phyloP scores from a whole-genome alignment of 2,888 invertebrate genomes.

The Lasius fuliginosus region DNA sequence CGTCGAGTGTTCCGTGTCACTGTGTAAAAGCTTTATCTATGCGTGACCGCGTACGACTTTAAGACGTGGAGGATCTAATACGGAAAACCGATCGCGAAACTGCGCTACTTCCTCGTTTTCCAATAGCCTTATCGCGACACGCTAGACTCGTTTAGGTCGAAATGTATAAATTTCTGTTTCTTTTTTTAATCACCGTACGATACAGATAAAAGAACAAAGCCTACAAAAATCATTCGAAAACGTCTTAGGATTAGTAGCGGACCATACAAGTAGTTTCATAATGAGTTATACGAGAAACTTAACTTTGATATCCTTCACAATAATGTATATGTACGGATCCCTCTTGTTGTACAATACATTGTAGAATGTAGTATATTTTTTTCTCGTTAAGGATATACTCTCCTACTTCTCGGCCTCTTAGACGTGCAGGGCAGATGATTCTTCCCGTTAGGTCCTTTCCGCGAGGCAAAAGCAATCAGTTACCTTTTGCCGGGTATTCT shows the following conservation, averaged over 20 bases:
- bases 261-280: neutral
- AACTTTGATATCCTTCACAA: neutral
- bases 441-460: slow-evolving; percentile 74
- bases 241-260: neutral
- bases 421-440: slow-evolving; percentile 65
- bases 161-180: slow-evolving; percentile 54
- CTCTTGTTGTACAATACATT: neutral
- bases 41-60: slow-evolving; percentile 41
- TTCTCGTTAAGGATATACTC: slow-evolving; percentile 62
- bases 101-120: slow-evolving; percentile 59
- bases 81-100: slow-evolving; percentile 60
- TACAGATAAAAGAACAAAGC: neutral
- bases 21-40: slow-evolving; percentile 41
- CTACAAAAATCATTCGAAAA: neutral
- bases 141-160: slow-evolving; percentile 42
- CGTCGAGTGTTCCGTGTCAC: slow-evolving; percentile 20
- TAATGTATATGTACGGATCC: slow-evolving; percentile 1
- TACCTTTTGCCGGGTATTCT: slow-evolving; percentile 68
- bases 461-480: slow-evolving; percentile 74
- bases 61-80: slow-evolving; percentile 53
- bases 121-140: slow-evolving; percentile 64
- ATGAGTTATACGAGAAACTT: neutral
- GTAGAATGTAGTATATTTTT: slow-evolving; percentile 35
- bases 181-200: neutral
- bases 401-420: slow-evolving; percentile 36